Base-by-base conservation (phyloP, 2,797 vertebrate genomes). In the Bovichtus diacanthus region DNA sequence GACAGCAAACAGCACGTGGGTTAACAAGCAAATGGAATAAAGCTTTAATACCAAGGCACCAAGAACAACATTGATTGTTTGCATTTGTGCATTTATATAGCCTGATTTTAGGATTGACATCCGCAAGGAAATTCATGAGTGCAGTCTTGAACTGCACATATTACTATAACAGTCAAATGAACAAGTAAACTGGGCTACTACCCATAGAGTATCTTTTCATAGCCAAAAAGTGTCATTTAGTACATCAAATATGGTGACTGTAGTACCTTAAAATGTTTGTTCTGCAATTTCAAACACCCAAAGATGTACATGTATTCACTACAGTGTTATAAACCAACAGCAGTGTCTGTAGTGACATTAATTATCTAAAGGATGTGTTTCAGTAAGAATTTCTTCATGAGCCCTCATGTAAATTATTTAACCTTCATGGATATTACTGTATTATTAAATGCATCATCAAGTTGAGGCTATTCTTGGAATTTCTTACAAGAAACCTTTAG, bases 381-480 rank as follows among this genome's bases (percentile, higher is more conserved):
- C 61, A 72, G 38, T 29, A 49, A 63, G 23, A 61, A 6, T 11
- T 65, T 64, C 36, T 41, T 58, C 64, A 55, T 21, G 38, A 15
- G 41, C 55, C 29, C 27, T 46, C 9, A 2, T 56, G 46, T 77
- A 23, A 80, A 78, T 82, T 63, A 76, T 82, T 75, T 11, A 84
- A 65, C 31, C 39, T 39, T 68, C n/a, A 41, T 76, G 43, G 55
- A 61, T 49, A 39, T 63, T 36, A 68, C 41, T 70, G 53, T 73
- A 71, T 74, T 56, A 69, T 76, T 79, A 65, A 77, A 76, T 65
- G 8, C 27, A 71, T 80, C 58, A 61, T 71, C 49, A 76, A 41
- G 59, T n/a, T 47, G 3, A 36, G 25, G 21, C 23, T 76, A 66
- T 72, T 78, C 81, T 80, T 36, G 21, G 23, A 62, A 41, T 34